A percentile compares a stretch with the other conserved stretches of the same genome.
Evolutionary conservation across 2,113 vertebrate species (phyloP).

Genomic region (Azemiops feae): DNA sequence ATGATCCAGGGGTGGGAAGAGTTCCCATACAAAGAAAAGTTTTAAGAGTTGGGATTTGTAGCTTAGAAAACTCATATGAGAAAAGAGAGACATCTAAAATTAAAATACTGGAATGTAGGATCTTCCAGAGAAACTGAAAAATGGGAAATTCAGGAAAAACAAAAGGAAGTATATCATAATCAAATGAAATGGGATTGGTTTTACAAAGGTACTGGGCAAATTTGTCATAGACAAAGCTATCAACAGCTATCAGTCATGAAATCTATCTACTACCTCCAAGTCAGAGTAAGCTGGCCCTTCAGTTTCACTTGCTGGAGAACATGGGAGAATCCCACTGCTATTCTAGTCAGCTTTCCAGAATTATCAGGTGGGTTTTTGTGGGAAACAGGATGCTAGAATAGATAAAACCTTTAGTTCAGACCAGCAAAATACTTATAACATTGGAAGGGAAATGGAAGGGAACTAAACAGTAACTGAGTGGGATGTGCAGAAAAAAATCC

Average conservation of each 20-base stretch:
- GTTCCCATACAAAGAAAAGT: neutral
- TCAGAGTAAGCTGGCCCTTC: neutral
- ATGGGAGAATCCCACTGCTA: neutral
- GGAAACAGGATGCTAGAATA: neutral
- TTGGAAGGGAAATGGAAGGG: neutral
- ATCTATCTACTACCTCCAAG: neutral
- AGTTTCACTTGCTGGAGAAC: too few relatives aligned
- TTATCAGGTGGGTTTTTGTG: neutral
- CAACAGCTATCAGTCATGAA: neutral
- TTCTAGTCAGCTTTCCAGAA: neutral
- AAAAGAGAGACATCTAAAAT: neutral
- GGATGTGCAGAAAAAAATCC: too few relatives aligned
- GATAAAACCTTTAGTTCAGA: neutral
- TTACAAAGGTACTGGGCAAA: neutral
- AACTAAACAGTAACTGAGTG: neutral
- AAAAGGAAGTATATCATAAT: neutral
- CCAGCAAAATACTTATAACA: neutral
- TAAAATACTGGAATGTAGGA: neutral
- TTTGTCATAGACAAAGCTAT: neutral
- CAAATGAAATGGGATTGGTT: neutral
- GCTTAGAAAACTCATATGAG: neutral
- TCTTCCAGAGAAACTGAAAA: neutral
- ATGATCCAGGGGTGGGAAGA: neutral
- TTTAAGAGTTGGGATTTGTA: neutral
- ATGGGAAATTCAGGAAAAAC: neutral